Conservation (phyloP, 53 echinoderm and acorn worm genomes). For the Arbacia lixula region DNA sequence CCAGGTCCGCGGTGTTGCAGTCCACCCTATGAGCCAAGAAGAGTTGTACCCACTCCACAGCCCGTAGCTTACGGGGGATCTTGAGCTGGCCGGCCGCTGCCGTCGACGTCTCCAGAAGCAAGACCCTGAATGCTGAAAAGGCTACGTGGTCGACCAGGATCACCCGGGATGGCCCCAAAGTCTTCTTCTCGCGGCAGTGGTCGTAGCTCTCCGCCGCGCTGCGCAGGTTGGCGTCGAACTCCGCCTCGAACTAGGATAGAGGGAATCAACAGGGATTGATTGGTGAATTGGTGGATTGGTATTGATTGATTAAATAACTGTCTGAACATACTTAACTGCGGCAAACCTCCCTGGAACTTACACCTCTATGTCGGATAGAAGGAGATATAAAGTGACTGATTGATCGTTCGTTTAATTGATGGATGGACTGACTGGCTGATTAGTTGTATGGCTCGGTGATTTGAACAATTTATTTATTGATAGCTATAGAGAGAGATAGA, state of each 20-base stretch:
- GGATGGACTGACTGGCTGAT: no score
- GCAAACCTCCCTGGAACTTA: no score
- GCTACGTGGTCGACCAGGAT: constrained; percentile 4
- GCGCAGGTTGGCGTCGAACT: constrained; percentile 38
- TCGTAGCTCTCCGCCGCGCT: constrained; percentile 1
- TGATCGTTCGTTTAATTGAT: no score
- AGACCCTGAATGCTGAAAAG: constrained; percentile 24
- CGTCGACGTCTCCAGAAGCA: constrained; percentile 34
- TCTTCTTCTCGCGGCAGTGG: constrained; percentile 4
- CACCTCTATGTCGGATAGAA: no score
- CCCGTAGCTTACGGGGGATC: constrained; percentile 39
- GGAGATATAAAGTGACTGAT: no score
- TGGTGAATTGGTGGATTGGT: no score
- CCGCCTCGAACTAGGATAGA: background rate
- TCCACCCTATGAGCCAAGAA: constrained; percentile 27
- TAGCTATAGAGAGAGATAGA: no score
- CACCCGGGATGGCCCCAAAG: constrained; percentile 27
- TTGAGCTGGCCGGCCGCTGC: constrained; percentile 36
- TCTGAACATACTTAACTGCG: background rate
- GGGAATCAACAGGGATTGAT: background rate
- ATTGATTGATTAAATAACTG: background rate
- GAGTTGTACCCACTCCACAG: constrained; percentile 29
- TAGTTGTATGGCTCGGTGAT: no score
- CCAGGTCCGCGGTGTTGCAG: background rate
- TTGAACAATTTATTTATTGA: no score